Base-by-base conservation (phyloP, 2,797 vertebrate species). In the Falco rusticolus region DNA sequence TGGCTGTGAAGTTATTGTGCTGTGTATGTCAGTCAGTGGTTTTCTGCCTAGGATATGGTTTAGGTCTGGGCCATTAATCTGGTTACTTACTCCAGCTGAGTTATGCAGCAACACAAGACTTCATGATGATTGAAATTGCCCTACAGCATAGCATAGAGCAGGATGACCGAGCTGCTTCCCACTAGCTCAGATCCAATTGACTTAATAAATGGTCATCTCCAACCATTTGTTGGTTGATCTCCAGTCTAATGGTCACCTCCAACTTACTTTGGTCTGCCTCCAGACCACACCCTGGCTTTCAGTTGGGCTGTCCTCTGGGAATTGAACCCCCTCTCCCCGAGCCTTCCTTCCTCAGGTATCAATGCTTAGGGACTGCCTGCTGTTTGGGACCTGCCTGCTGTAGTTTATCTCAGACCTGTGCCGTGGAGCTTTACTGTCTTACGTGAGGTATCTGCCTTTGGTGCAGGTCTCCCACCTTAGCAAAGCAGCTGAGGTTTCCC, bases 1-100 rank as follows among this genome's bases (percentile, higher is more conserved):
- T 96, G 89, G 85, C 96, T 94, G 79, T 97, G 87, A 97, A 91
- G 66, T 90, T 93, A 60, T 31, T 92, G 82, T 95, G 78, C 43
- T 78, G 74, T 79, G 77, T 94, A 43, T 86, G 94, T 96, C 75
- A 60, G 75, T 63, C 68, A 57, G 85, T 93, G 66, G 33, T 76
- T 94, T 91, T 95, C 93, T 93, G 87, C 79, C 75, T 93, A 29
- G 89, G 87, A 61, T 59, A 89, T 78, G 50, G 90, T 94, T 91
- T 87, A 90, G 88, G 87, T 88, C 54, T 80, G 93, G 89, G 88
- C 89, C 91, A 71, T 95, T 93, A 93, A 94, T 87, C 75, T 84
- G 65, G 77, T 77, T 94, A 43, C 90, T 94, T 96, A 91, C 90
- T 93, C 89, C 84, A 94, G 69, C 69, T 90, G 89, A 94, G 66